Percentiles rank a stretch among this genome's conserved stretches.
Evolutionary conservation across 2,797 vertebrate genomes (phyloP).

Genomic region (Leptatherina wallacei): DNA sequence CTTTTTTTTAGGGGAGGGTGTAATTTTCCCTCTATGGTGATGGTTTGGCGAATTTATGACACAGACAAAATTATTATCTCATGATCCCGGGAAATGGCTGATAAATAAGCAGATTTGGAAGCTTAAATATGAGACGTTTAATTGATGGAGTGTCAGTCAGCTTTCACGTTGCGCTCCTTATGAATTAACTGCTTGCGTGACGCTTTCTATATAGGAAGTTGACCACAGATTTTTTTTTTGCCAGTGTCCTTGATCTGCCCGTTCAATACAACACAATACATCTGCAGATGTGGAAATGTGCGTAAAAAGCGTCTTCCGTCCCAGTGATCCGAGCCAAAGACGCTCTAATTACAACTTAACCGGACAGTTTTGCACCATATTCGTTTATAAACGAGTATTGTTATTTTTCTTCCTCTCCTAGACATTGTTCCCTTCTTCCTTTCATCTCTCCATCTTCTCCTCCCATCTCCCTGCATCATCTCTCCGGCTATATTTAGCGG

Average conservation of each 20-base stretch:
- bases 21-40: neutral
- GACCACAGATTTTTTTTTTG: conserved; percentile 11
- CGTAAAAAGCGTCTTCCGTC: conserved; percentile 36
- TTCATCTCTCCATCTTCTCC: conserved; percentile 86
- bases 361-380: conserved; percentile 63
- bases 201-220: conserved; percentile 35
- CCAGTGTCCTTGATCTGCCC: conserved; percentile 52
- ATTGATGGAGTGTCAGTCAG: conserved; percentile 2
- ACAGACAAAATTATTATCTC: neutral
- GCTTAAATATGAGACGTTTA: neutral
- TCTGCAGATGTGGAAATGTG: conserved; percentile 44
- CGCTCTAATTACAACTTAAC: conserved; percentile 66
- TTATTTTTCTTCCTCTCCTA: conserved; percentile 69
- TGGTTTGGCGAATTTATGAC: neutral
- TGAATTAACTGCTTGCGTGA: conserved; percentile 19
- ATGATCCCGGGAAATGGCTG: neutral
- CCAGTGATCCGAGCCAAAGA: conserved; percentile 30
- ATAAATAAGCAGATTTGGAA: neutral
- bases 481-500: conserved; percentile 91
- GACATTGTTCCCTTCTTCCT: conserved; percentile 77
- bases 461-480: conserved; percentile 89
- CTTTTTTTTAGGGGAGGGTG: too few relatives aligned
- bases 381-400: conserved; percentile 72
- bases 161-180: neutral
- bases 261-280: conserved; percentile 31